Base-by-base conservation (phyloP, 1,140 invertebrate species). In the Chironomus striatipennis region DNA sequence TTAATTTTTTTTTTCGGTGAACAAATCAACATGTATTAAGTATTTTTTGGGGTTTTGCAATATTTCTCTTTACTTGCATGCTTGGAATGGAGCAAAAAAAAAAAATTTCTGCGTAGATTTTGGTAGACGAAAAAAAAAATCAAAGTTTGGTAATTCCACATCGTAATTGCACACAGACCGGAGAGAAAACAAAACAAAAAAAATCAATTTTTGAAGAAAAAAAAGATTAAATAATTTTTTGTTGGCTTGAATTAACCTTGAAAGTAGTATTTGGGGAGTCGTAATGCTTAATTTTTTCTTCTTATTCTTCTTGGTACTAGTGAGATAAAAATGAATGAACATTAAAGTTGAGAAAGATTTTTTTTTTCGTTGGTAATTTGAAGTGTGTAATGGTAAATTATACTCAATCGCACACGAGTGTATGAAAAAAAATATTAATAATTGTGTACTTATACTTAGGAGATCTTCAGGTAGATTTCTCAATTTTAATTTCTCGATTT, bases 191-290 rank as follows among this genome's bases (percentile, higher is more conserved):
- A 10, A 57, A n/a, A n/a, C n/a, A n/a, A 57, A 15, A 57, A 57
- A 57, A 57, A 57, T 57, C 47, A 57, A 57, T 57, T 15, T 57
- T 34, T 57, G 9, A 57, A 12, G 47, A n/a, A n/a, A 12, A n/a
- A n/a, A 12, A n/a, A 57, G 47, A 57, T 57, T 57, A 57, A 57
- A 57, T 47, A 47, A 47, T 57, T 57, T 57, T 57, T 57, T 12
- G 43, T 57, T 34, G 24, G 24, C 24, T 34, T 57, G 47, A 57
- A 57, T 57, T 57, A 57, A 57, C 47, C 47, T 15, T 57, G 47
- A 57, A 57, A 57, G 7, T 10, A 47, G 15, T n/a, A 15, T n/a
- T n/a, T n/a, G 47, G 12, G 12, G 47, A 57, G 47, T 12, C n/a
- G 47, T n/a, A 57, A 57, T 15, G 4, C 12, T 57, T 15, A 12